Evolutionary conservation across 2,797 vertebrate species (phyloP), one percentile per base, ranked within the genome.

Genomic region (Gadopsis bispinosus): DNA sequence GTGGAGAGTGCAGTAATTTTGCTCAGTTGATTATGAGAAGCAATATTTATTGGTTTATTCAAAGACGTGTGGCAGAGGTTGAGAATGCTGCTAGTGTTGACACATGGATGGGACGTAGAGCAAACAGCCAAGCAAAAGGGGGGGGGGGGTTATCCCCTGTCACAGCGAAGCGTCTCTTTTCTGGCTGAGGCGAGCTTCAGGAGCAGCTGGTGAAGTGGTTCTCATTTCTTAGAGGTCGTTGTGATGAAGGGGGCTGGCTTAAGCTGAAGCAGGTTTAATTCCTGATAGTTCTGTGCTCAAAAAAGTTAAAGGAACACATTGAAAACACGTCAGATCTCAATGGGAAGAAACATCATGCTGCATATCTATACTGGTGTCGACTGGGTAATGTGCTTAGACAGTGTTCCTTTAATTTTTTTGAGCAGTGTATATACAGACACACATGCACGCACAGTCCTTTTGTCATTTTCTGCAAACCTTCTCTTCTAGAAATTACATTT

Each of bases 1-100:
- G 16, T 65, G 63, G 75, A 60, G 72, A 71, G 60, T 53, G 73
- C 17, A 41, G 75, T 50, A 37, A 56, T 86, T 80, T 74, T 29
- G 26, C 76, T 51, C 39, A 65, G 53, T 48, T 86, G 75, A 79
- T 84, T 63, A 69, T 69, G 64, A 74, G 68, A 43, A 81, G 68
- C 48, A 61, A 55, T 80, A 80, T 84, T 64, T 81, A 81, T 75
- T 75, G 80, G 67, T 79, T 83, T 81, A 69, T 69, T 76, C 37
- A 53, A 35, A 77, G 75, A 54, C 26, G 68, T 39, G 45, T 78
- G 63, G 54, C 45, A 22, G 22, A 58, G 55, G 69, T 65, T 65
- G 14, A 56, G 41, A 47, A 58, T 20, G 55, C 35, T 50, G 17
- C 62, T 41, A 1, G 26, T 54, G 68, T 79, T 81, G 73, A 81